Evolutionary conservation across 2,113 vertebrate species (phyloP).

Genomic region (Phalacrocorax pelagicus): DNA sequence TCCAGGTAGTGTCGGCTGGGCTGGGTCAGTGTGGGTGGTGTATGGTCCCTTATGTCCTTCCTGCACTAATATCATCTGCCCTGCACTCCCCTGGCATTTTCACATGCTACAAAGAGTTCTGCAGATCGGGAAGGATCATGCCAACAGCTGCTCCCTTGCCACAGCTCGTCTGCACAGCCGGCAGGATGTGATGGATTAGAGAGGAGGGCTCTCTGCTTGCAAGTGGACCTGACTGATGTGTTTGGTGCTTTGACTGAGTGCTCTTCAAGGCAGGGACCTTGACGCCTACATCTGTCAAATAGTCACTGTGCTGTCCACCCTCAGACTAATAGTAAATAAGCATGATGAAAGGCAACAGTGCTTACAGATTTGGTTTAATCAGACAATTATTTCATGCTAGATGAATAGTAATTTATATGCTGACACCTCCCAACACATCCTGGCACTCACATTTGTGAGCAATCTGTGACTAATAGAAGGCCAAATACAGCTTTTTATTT

Average conservation of each 20-base stretch:
- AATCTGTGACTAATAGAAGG: constrained; percentile 45
- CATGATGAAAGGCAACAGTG: background rate
- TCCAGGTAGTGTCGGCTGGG: background rate
- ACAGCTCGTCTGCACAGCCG: fast-evolving
- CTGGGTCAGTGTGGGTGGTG: background rate
- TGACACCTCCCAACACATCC: constrained; percentile 27
- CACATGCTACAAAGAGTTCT: background rate
- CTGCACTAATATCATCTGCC: background rate
- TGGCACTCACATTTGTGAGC: constrained; percentile 21
- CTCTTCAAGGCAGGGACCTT: background rate
- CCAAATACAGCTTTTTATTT: background rate
- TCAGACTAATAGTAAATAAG: background rate
- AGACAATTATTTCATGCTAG: constrained; percentile 18
- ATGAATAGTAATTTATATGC: constrained; percentile 36
- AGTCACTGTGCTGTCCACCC: background rate
- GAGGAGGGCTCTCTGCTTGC: background rate
- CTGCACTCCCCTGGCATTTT: background rate
- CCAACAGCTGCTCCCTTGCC: background rate
- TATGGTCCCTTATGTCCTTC: background rate
- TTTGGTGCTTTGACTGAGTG: background rate
- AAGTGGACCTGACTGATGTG: background rate
- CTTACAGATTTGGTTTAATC: constrained; percentile 10
- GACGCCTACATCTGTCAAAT: background rate
- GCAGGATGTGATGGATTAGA: background rate
- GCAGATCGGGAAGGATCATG: background rate